These are phyloP conservation scores for Rhaphigaster nebulosa DNA, from an alignment of 2,888 invertebrate species.

Conservation along the genomic window DNA sequence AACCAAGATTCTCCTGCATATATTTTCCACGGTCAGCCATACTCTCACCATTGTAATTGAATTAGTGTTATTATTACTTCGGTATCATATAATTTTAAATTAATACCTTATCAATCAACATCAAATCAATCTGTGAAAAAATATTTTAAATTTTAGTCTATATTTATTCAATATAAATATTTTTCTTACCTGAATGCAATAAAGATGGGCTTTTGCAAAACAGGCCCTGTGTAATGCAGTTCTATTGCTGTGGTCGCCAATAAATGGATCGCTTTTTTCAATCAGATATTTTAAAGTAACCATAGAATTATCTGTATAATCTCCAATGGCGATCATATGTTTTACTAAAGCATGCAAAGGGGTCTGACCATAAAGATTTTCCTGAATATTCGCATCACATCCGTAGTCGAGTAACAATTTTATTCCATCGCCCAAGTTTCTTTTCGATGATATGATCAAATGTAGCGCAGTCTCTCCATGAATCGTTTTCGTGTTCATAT, in stretches of 20 bases:
- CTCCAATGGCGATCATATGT: constrained; percentile 65
- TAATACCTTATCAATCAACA: no score
- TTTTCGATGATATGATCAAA: constrained; percentile 66
- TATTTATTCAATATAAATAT: not conserved
- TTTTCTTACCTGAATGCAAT: constrained; percentile 53
- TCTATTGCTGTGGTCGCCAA: constrained; percentile 68
- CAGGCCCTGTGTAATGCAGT: constrained; percentile 68
- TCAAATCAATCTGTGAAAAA: no score
- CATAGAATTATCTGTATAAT: constrained; percentile 67
- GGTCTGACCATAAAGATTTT: constrained; percentile 66
- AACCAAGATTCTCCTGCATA: no score
- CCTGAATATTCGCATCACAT: constrained; percentile 68
- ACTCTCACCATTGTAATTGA: no score
- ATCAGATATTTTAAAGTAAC: constrained; percentile 67
- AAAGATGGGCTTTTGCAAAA: constrained; percentile 51
- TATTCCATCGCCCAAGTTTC: constrained; percentile 67
- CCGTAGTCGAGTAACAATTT: constrained; percentile 67
- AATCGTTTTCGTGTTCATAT: constrained; percentile 68
- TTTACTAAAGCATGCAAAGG: constrained; percentile 57
- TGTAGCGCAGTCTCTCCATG: constrained; percentile 69
- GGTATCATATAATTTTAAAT: no score
- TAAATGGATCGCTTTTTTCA: constrained; percentile 67
- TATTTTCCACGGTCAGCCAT: no score
- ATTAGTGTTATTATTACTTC: no score
- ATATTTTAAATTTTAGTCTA: no score